These are phyloP conservation scores for Caenorhabditis sp. DNA, from an alignment of 2,888 invertebrate species.

Conservation along the genomic window DNA sequence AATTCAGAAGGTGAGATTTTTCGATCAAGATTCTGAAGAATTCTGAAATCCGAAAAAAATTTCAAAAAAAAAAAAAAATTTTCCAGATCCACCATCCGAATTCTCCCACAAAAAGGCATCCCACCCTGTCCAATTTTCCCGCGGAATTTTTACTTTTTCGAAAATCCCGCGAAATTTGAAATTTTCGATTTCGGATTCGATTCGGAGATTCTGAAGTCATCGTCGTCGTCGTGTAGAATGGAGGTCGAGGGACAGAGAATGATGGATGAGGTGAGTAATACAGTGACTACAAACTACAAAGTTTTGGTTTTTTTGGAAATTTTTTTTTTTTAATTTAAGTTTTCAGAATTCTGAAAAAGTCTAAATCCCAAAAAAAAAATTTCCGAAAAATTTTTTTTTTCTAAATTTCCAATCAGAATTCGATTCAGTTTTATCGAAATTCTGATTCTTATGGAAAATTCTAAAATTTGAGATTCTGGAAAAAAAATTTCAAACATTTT, in stretches of 20 bases:
- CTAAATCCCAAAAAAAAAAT: too few species aligned
- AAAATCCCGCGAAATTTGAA: not conserved
- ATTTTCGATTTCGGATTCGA: constrained; percentile 33
- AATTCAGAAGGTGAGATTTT: constrained; percentile 18
- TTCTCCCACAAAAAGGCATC: not conserved
- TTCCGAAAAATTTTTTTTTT: not conserved
- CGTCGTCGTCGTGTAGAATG: constrained; percentile 21
- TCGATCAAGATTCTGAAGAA: not conserved
- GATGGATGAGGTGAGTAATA: not conserved
- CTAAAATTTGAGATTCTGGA: too few species aligned
- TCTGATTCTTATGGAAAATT: too few species aligned
- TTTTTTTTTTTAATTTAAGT: too few species aligned
- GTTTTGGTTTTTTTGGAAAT: not conserved
- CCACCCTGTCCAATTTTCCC: constrained; percentile 34
- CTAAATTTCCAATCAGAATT: too few species aligned
- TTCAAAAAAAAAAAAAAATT: not conserved
- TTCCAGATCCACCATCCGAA: constrained; percentile 31
- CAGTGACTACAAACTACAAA: not conserved
- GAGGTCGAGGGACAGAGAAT: not conserved
- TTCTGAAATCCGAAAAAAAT: not conserved
- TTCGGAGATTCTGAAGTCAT: constrained; percentile 1
- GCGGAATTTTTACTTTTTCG: constrained; percentile 24
- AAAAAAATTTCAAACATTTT: not conserved
- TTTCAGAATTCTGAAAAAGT: too few species aligned
- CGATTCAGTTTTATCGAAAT: too few species aligned